These are phyloP conservation scores for Euphydryas editha DNA, from an alignment of 2,888 invertebrate genomes.

Conservation along the genomic window DNA sequence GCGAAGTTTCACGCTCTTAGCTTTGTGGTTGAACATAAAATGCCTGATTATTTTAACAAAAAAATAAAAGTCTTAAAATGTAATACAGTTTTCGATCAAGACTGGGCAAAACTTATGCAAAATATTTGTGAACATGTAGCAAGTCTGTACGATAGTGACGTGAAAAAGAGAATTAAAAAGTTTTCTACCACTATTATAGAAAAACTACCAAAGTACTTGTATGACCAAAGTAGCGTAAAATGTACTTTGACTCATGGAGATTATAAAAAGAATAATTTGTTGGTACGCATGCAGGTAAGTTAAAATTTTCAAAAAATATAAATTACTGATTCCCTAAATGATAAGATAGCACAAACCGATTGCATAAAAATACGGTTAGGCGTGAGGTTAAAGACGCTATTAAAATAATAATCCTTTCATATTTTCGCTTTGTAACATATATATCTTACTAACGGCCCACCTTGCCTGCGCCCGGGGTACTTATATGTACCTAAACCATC, in stretches of 20 bases:
- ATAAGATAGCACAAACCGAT: no score
- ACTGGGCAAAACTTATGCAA: slow-evolving; percentile 33
- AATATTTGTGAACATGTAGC: slow-evolving; percentile 42
- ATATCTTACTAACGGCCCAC: no score
- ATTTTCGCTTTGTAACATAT: no score
- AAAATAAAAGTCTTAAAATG: slow-evolving; percentile 44
- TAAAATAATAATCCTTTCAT: no score
- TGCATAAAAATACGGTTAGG: no score
- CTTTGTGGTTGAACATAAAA: slow-evolving; percentile 46
- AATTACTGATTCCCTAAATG: no score
- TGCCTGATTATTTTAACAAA: slow-evolving; percentile 46
- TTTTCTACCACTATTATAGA: slow-evolving; percentile 38
- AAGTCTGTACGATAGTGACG: slow-evolving; percentile 46
- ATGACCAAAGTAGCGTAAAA: slow-evolving; percentile 33
- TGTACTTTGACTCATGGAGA: slow-evolving; percentile 42
- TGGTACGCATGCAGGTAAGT: slow-evolving; percentile 44
- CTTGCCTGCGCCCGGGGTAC: no score
- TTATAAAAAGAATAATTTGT: slow-evolving; percentile 40
- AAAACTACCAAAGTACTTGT: slow-evolving; percentile 44
- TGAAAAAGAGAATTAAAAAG: slow-evolving; percentile 43
- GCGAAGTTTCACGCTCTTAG: slow-evolving; percentile 52
- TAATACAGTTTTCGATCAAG: slow-evolving; percentile 31
- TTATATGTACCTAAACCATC: no score
- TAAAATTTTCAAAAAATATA: no score
- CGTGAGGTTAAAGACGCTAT: no score